phyloP scores from a whole-genome alignment of 2,888 invertebrate species.

The Peribatodes rhomboidaria region DNA sequence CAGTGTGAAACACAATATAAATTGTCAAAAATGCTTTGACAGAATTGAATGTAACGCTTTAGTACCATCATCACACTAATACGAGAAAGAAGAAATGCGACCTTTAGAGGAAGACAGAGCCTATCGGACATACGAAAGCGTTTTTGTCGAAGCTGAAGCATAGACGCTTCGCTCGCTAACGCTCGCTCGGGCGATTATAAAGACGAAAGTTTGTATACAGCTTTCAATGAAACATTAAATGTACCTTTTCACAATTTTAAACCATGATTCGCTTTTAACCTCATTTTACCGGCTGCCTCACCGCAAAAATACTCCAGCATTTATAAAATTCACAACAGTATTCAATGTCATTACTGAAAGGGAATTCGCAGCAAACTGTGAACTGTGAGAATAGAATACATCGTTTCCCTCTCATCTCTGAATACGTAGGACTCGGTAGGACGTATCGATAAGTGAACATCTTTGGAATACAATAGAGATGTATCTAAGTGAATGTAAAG shows the following conservation, averaged over 20 bases:
- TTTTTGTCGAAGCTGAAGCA: no score
- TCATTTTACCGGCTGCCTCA: conserved; percentile 2
- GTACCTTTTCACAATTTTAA: neutral
- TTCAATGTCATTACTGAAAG: conserved; percentile 20
- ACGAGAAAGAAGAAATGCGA: no score
- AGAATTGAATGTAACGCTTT: neutral
- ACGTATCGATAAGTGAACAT: conserved; percentile 30
- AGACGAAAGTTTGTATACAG: no score
- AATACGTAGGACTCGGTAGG: conserved; percentile 4
- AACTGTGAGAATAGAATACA: conserved; percentile 21
- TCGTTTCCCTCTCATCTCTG: conserved; percentile 21
- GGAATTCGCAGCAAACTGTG: conserved; percentile 17
- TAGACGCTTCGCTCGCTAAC: no score
- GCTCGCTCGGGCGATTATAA: no score
- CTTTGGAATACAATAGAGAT: conserved; percentile 23
- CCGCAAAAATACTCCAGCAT: conserved; percentile 13
- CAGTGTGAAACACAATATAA: conserved; percentile 11
- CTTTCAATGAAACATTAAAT: neutral
- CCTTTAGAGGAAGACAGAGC: no score
- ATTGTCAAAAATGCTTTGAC: neutral
- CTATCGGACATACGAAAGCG: no score
- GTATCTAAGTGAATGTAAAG: conserved; percentile 17
- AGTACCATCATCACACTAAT: neutral
- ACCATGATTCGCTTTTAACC: neutral
- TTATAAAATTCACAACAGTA: conserved; percentile 8